Conservation (phyloP, 2,797 vertebrate genomes). For the Lepilemur ruficaudatus region DNA sequence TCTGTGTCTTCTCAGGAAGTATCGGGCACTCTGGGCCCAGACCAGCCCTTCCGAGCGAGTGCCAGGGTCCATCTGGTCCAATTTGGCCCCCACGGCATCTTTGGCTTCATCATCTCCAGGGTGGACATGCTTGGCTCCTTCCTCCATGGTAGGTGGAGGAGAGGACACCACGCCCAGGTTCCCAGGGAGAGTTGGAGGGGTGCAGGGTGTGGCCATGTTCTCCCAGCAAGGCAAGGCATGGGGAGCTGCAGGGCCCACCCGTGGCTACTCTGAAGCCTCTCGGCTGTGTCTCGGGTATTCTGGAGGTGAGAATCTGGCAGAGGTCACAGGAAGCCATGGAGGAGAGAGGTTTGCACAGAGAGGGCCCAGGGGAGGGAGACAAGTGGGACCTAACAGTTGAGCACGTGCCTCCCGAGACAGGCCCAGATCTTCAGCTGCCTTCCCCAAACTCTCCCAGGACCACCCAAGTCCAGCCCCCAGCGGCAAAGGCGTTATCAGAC, state of each 20-base stretch:
- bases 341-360: not conserved
- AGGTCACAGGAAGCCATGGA: not conserved
- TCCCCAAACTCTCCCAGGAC: conserved; percentile 65
- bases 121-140: conserved; percentile 84
- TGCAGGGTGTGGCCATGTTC: not conserved
- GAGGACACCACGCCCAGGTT: too few relatives aligned
- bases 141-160: conserved; percentile 85
- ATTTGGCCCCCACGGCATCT: conserved; percentile 89
- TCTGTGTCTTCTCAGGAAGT: conserved; percentile 84
- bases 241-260: too few relatives aligned
- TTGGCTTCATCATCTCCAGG: conserved; percentile 90
- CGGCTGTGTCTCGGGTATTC: not conserved
- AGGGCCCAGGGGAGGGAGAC: not conserved
- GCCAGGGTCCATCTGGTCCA: conserved; percentile 89
- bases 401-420: not conserved
- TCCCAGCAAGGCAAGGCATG: not conserved
- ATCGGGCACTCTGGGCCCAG: conserved; percentile 89
- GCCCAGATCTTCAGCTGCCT: not conserved
- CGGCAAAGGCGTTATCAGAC: not conserved
- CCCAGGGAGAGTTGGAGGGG: not conserved
- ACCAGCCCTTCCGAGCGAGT: conserved; percentile 85
- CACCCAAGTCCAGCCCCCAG: not conserved
- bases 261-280: not conserved
- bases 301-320: not conserved
- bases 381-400: not conserved